These are phyloP conservation scores for Cephalotes varians DNA, from an alignment of 2,888 invertebrate genomes.

Conservation along the genomic window DNA sequence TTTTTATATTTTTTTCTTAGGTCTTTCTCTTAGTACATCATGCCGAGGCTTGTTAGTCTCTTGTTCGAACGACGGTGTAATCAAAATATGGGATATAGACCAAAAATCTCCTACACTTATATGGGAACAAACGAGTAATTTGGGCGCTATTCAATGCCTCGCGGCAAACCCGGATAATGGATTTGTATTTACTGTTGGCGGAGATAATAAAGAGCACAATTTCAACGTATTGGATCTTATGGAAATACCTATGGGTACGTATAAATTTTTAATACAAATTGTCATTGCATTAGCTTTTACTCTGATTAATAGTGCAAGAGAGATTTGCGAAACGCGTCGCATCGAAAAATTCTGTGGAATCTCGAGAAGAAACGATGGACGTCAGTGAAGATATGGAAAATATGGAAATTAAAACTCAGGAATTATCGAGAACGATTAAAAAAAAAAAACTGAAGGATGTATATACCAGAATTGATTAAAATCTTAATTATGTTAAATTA, in stretches of 20 bases:
- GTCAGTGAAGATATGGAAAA: slow-evolving; percentile 77
- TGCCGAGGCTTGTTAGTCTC: slow-evolving; percentile 93
- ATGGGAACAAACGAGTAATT: slow-evolving; percentile 84
- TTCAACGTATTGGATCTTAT: slow-evolving; percentile 90
- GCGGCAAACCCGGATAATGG: slow-evolving; percentile 93
- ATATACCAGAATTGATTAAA: neutral
- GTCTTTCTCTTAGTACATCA: slow-evolving; percentile 90
- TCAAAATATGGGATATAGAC: slow-evolving; percentile 94
- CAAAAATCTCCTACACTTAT: slow-evolving; percentile 75
- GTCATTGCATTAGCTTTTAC: neutral
- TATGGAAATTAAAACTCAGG: slow-evolving; percentile 65
- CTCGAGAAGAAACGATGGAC: slow-evolving; percentile 76
- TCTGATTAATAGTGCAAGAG: slow-evolving; percentile 71
- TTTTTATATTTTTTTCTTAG: slow-evolving; percentile 81
- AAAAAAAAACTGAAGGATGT: slow-evolving; percentile 1
- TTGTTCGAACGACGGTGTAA: slow-evolving; percentile 91
- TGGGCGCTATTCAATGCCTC: slow-evolving; percentile 92
- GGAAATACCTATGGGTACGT: slow-evolving; percentile 87
- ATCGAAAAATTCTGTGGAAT: neutral
- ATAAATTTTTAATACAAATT: slow-evolving; percentile 31
- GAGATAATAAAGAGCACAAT: slow-evolving; percentile 93
- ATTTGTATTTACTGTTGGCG: slow-evolving; percentile 93
- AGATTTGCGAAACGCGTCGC: slow-evolving; percentile 49
- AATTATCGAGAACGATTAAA: neutral
- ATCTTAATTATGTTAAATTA: neutral